A percentile compares a stretch with the other conserved stretches of the same genome.
These are phyloP conservation scores for Polymixis lichenea DNA, from an alignment of 2,888 invertebrate species.

Conservation along the genomic window DNA sequence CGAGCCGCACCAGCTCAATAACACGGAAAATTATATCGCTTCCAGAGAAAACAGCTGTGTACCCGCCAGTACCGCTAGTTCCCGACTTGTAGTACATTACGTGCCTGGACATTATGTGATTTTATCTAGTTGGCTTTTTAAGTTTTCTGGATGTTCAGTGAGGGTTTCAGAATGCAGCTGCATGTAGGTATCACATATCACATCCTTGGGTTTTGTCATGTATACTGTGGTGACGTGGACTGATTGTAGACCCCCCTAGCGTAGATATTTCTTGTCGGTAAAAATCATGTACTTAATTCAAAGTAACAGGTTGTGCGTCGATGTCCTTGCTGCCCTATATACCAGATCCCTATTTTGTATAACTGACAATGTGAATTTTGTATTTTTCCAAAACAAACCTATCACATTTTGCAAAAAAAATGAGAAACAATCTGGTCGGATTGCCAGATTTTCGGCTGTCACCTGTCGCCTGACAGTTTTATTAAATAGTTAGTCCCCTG, in stretches of 20 bases:
- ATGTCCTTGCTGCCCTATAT: too few species aligned
- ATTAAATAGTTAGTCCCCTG: too few species aligned
- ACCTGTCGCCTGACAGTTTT: neutral
- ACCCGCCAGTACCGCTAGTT: slow-evolving; percentile 17
- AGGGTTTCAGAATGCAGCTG: neutral
- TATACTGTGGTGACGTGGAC: too few species aligned
- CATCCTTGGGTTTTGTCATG: neutral
- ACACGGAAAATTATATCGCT: slow-evolving; percentile 74
- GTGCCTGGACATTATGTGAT: slow-evolving; percentile 15
- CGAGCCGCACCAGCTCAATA: slow-evolving; percentile 69
- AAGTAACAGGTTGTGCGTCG: too few species aligned
- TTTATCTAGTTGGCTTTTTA: slow-evolving; percentile 9
- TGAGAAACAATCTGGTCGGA: neutral
- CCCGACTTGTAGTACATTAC: slow-evolving; percentile 20
- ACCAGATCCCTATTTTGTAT: neutral
- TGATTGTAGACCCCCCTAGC: too few species aligned
- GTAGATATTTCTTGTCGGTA: too few species aligned
- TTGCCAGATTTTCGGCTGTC: neutral
- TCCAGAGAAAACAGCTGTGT: slow-evolving; percentile 69
- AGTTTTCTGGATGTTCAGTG: neutral
- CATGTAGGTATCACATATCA: neutral
- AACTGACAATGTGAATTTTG: neutral
- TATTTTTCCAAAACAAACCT: too few species aligned
- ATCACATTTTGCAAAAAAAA: too few species aligned
- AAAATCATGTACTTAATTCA: too few species aligned